Percentiles rank a stretch among this genome's conserved stretches.
Conservation (phyloP, 1,140 invertebrate genomes). For the Ylistrum balloti region DNA sequence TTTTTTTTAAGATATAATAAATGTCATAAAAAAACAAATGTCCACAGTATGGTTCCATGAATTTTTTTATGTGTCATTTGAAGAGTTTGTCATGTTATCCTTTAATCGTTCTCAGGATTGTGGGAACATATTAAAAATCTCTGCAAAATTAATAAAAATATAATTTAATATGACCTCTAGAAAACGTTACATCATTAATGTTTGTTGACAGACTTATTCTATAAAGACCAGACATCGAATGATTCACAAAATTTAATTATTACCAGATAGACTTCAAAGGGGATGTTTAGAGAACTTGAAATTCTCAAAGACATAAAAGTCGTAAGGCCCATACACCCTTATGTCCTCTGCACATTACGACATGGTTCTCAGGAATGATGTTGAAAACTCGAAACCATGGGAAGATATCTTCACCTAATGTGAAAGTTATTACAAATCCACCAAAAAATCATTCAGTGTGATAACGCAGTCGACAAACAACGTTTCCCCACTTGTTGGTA, state of each 20-base stretch:
- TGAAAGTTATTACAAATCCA: background rate
- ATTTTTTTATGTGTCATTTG: background rate
- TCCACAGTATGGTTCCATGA: background rate
- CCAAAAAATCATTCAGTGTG: background rate
- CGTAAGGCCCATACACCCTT: background rate
- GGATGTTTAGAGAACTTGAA: constrained; percentile 18
- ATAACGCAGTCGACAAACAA: constrained; percentile 3
- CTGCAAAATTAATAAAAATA: constrained; percentile 36
- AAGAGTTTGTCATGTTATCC: background rate
- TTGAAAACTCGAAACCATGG: background rate
- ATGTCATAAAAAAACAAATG: background rate
- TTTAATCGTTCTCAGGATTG: background rate
- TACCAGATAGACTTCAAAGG: background rate
- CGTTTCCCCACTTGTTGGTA: background rate
- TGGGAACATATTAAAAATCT: constrained; percentile 25
- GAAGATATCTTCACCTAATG: constrained; percentile 14
- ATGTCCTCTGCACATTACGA: background rate
- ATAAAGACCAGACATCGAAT: background rate
- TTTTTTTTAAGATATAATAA: background rate
- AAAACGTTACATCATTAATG: constrained; percentile 1
- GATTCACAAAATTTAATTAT: constrained; percentile 21
- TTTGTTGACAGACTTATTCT: background rate
- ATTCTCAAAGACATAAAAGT: constrained; percentile 28
- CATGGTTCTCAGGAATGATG: background rate
- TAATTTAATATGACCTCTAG: constrained; percentile 20